These are phyloP conservation scores for Salticus scenicus DNA, from an alignment of 2,888 invertebrate species.

Conservation along the genomic window DNA sequence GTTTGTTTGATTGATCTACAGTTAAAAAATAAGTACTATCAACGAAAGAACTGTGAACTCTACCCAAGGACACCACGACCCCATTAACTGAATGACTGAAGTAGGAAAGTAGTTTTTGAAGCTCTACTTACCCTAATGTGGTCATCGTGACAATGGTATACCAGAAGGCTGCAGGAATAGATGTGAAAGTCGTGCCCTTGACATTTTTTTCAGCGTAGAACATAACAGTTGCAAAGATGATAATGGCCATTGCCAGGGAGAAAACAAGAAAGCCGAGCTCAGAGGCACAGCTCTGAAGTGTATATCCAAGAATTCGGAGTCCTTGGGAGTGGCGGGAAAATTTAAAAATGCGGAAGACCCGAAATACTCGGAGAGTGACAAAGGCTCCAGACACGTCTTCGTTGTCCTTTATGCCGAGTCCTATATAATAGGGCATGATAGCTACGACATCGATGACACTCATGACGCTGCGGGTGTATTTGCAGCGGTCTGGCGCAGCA, in stretches of 20 bases:
- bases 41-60: too few relatives aligned
- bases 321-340: constrained; percentile 99
- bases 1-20: too few relatives aligned
- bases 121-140: constrained; percentile 93
- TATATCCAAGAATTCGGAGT: constrained; percentile 97
- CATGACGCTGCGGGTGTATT: constrained; percentile 98
- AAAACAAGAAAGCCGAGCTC: constrained; percentile 99
- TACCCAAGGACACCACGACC: too few relatives aligned
- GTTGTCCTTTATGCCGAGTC: constrained; percentile 97
- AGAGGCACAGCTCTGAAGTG: constrained; percentile 98
- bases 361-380: constrained; percentile 97
- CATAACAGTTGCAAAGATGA: constrained; percentile 99
- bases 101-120: neutral
- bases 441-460: constrained; percentile 99
- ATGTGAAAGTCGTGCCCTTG: constrained; percentile 96
- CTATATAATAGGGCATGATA: constrained; percentile 99
- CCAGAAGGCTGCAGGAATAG: constrained; percentile 99
- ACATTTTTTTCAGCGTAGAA: constrained; percentile 99
- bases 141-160: constrained; percentile 99
- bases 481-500: constrained; percentile 98
- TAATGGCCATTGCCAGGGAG: constrained; percentile 99
- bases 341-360: constrained; percentile 99
- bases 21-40: too few relatives aligned
- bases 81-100: too few relatives aligned
- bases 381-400: constrained; percentile 99